A percentile compares a stretch with the other conserved stretches of the same genome.
These are phyloP conservation scores for Micropterix aruncella DNA, from an alignment of 2,888 invertebrate species.

Conservation along the genomic window DNA sequence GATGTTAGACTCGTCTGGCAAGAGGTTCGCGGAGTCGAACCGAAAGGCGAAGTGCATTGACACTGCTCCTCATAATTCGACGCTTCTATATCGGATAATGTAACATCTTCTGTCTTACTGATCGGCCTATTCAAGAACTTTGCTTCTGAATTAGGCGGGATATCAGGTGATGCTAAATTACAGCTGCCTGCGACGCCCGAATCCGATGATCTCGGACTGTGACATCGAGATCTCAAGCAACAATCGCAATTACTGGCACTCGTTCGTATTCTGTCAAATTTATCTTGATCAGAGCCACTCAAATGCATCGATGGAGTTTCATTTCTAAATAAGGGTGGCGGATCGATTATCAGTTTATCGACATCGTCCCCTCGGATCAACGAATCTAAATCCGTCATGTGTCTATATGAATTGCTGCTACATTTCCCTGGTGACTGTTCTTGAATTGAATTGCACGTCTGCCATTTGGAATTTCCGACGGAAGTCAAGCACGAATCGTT, in stretches of 20 bases:
- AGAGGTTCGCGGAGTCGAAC: conserved; percentile 55
- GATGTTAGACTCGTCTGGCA: conserved; percentile 42
- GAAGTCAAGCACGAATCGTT: conserved; percentile 37
- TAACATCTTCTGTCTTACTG: conserved; percentile 20
- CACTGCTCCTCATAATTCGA: conserved; percentile 55
- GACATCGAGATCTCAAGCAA: conserved; percentile 45
- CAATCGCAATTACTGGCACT: conserved; percentile 42
- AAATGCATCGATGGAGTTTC: conserved; percentile 10
- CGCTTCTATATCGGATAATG: conserved; percentile 41
- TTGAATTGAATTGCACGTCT: conserved; percentile 16
- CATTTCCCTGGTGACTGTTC: no score
- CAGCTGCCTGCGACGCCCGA: conserved; percentile 80
- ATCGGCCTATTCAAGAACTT: conserved; percentile 15
- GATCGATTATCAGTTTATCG: conserved; percentile 33
- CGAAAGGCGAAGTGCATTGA: conserved; percentile 58
- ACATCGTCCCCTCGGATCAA: conserved; percentile 8
- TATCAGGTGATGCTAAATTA: conserved; percentile 56
- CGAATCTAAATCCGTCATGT: conserved; percentile 9
- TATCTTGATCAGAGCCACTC: background rate
- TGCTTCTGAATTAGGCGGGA: conserved; percentile 31
- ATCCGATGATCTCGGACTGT: conserved; percentile 63
- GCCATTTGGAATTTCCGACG: conserved; percentile 38
- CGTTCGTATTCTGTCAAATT: conserved; percentile 4
- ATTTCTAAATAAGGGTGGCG: conserved; percentile 47
- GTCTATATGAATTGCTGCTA: no score